Base-by-base conservation (phyloP, 2,888 invertebrate genomes). In the Acronicta leporina region DNA sequence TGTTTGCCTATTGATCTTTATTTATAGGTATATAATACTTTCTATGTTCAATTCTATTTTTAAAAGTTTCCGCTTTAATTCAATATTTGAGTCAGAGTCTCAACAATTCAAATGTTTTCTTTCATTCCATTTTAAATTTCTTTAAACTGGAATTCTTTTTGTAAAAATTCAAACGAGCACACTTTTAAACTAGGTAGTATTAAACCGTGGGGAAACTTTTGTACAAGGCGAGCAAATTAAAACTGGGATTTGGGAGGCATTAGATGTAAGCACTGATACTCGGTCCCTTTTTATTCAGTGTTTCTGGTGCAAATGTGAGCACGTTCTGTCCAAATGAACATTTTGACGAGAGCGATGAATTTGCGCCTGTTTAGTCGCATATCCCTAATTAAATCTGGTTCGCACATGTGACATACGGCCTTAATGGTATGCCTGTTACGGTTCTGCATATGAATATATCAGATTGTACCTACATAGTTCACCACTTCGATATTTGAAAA, bases 351-450 rank as follows among this genome's bases (percentile, higher is more conserved):
- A 58, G 62, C 62, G 63, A 64, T 75, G 70, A 64, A 77, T 77
- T 60, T 58, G 47, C 66, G 75, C 58, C 63, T 66, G 61, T 77
- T 74, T 70, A 64, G 66, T 47, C 60, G 54, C 64, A 61, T 77
- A 64, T 70, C 67, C 63, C 67, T 75, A 77, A 75, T 75, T 70
- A 77, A 75, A 75, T 74, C 75, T 63, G 64, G 50, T 77, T 64
- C 52, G 51, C 56, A 64, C 58, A 75, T 63, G 59, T 53, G 69
- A 73, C 57, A 48, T 54, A 52, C 14, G 62, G 40, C 45, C 52
- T n/a, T 20, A 69, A 77, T 69, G 61, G 58, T 30, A 63, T 52
- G 62, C 54, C 41, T 20, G 62, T 52, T 47, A 44, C 41, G 20
- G 56, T 46, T 15, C 44, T 10, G 47, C 58, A 54, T 68, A 60